These are phyloP conservation scores for Myanophis thanlyinensis DNA, from an alignment of 2,113 vertebrate species.

Conservation along the genomic window DNA sequence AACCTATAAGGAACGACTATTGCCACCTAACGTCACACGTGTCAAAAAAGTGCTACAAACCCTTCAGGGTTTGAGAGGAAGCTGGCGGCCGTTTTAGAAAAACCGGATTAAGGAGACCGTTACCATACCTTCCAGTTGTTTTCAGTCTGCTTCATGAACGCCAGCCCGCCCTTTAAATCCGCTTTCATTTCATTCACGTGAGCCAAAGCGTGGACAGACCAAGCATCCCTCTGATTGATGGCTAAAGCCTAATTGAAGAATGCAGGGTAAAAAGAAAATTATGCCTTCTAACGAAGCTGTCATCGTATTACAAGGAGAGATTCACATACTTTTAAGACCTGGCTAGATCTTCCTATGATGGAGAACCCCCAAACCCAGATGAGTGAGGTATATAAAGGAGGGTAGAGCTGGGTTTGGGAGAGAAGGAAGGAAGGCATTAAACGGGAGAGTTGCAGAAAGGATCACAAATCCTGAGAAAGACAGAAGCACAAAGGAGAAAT, in stretches of 20 bases:
- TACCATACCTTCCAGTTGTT: constrained; percentile 91
- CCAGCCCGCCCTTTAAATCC: constrained; percentile 79
- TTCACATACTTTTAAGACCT: background rate
- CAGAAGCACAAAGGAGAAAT: background rate
- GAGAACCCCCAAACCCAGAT: background rate
- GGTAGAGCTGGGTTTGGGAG: background rate
- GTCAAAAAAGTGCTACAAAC: background rate
- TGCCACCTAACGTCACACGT: too few relatives aligned
- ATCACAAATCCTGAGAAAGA: background rate
- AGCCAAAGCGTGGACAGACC: constrained; percentile 88
- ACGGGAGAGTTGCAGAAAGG: background rate
- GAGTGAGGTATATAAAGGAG: background rate
- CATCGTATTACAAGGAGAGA: background rate
- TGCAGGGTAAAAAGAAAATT: constrained; percentile 4
- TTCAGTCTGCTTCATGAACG: constrained; percentile 85
- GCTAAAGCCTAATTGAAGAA: constrained; percentile 73
- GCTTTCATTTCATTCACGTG: constrained; percentile 92
- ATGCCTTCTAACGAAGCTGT: background rate
- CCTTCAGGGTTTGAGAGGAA: background rate
- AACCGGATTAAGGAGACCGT: background rate
- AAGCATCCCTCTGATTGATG: constrained; percentile 78
- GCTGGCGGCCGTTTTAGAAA: background rate
- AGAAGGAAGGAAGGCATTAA: background rate
- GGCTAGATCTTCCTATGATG: background rate
- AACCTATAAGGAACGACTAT: background rate